phyloP scores from a whole-genome alignment of 1,140 invertebrate species.

The Oryzaephilus surinamensis region DNA sequence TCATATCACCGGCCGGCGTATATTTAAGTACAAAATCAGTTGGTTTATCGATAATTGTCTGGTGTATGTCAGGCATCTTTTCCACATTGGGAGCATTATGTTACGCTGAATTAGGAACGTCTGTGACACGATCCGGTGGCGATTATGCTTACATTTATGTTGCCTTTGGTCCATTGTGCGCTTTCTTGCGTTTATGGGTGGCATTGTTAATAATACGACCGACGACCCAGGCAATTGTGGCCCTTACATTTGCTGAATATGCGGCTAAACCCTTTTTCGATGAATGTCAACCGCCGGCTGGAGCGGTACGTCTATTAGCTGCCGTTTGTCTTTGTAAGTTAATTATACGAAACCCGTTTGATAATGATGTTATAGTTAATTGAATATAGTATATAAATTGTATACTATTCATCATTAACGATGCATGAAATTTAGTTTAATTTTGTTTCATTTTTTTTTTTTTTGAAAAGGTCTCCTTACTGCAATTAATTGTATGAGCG shows the following conservation, averaged over 20 bases:
- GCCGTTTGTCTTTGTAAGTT: conserved; percentile 67
- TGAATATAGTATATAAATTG: background rate
- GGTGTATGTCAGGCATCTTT: conserved; percentile 60
- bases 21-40: conserved; percentile 54
- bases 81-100: conserved; percentile 69
- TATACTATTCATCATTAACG: background rate
- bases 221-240: conserved; percentile 72
- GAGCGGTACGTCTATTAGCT: conserved; percentile 57
- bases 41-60: conserved; percentile 59
- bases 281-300: conserved; percentile 53
- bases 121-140: conserved; percentile 71
- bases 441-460: conserved; percentile 8
- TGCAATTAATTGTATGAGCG: conserved; percentile 78
- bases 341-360: background rate
- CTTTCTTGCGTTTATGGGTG: conserved; percentile 82
- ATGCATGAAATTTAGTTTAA: conserved; percentile 1
- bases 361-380: background rate
- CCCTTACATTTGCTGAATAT: conserved; percentile 70
- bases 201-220: conserved; percentile 76
- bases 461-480: conserved; percentile 65
- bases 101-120: conserved; percentile 77
- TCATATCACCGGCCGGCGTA: conserved; percentile 67
- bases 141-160: conserved; percentile 82
- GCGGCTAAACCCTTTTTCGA: conserved; percentile 74
- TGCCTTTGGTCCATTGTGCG: conserved; percentile 80